Evolutionary conservation across 30 jellyfish, hydroid and myxozoan species (phyloP).

Genomic region (Aurelia aurita complex sp. Pacific): DNA sequence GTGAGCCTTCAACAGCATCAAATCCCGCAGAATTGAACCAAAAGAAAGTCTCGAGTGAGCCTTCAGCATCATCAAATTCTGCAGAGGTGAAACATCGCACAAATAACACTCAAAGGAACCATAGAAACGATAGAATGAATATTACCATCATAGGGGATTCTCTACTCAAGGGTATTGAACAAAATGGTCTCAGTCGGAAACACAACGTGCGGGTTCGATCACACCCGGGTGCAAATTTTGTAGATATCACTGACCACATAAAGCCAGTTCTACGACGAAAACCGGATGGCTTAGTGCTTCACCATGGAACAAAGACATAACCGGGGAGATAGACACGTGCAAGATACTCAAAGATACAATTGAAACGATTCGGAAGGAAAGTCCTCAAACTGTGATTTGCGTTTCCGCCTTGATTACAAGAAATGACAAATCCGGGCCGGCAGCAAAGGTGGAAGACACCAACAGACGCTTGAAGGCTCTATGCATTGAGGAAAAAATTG

Average conservation of each 20-base stretch:
- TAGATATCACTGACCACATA: conserved; percentile 6
- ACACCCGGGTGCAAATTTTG: conserved; percentile 27
- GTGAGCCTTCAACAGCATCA: too few relatives aligned
- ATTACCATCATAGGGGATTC: conserved; percentile 36
- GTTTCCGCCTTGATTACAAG: too few relatives aligned
- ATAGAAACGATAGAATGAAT: conserved; percentile 16
- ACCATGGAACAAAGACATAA: too few relatives aligned
- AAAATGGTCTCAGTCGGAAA: conserved; percentile 27
- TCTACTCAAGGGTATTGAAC: conserved; percentile 30
- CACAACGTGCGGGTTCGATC: conserved; percentile 35
- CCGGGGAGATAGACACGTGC: too few relatives aligned
- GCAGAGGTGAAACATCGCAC: background rate
- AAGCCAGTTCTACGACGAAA: conserved; percentile 32
- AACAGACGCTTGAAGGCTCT: too few relatives aligned
- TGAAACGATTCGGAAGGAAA: too few relatives aligned
- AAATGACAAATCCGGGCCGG: too few relatives aligned
- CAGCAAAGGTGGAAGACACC: too few relatives aligned
- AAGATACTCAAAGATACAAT: too few relatives aligned
- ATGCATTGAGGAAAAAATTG: too few relatives aligned
- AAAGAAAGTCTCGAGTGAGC: background rate
- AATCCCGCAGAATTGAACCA: background rate
- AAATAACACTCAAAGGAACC: background rate
- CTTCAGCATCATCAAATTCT: conserved; percentile 5
- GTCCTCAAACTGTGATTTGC: too few relatives aligned
- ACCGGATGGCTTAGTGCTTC: conserved; percentile 27